Conservation (phyloP, 1,140 invertebrate genomes). For the Leptinotarsa defecta region DNA sequence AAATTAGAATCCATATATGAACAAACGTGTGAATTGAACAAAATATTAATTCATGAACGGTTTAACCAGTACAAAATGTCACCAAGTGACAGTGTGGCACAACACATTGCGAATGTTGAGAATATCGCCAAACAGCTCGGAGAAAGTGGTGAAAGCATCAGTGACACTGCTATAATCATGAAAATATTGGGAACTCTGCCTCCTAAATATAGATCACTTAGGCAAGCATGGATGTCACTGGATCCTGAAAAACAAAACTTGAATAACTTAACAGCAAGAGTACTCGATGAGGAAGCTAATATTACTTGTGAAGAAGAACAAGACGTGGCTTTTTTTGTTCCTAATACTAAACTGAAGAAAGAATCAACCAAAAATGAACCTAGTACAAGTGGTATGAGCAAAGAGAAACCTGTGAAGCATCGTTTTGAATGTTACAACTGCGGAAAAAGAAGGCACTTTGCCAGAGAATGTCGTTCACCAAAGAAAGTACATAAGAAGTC, state of each 20-base stretch:
- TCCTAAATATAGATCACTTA: not conserved
- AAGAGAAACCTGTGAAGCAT: no score
- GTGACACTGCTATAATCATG: slow-evolving; percentile 47
- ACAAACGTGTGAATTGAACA: not conserved
- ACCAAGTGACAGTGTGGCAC: not conserved
- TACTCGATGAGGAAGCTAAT: no score
- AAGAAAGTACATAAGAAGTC: no score
- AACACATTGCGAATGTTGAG: slow-evolving; percentile 27
- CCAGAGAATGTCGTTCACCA: no score
- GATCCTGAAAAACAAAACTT: not conserved
- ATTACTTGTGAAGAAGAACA: no score
- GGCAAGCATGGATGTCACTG: not conserved
- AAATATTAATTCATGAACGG: slow-evolving; percentile 11
- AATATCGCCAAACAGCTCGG: slow-evolving; percentile 30
- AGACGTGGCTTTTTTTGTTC: no score
- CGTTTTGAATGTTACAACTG: no score
- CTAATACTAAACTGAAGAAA: no score
- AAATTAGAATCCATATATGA: slow-evolving; percentile 15
- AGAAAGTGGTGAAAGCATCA: slow-evolving; percentile 50
- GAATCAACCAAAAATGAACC: not conserved
- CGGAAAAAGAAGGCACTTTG: no score
- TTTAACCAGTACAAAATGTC: slow-evolving; percentile 16
- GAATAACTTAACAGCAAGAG: no score
- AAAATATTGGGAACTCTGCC: not conserved
- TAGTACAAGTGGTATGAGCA: no score